Evolutionary conservation across 2,888 invertebrate species (phyloP).

Genomic region (Drosophila parthenogenetica): DNA sequence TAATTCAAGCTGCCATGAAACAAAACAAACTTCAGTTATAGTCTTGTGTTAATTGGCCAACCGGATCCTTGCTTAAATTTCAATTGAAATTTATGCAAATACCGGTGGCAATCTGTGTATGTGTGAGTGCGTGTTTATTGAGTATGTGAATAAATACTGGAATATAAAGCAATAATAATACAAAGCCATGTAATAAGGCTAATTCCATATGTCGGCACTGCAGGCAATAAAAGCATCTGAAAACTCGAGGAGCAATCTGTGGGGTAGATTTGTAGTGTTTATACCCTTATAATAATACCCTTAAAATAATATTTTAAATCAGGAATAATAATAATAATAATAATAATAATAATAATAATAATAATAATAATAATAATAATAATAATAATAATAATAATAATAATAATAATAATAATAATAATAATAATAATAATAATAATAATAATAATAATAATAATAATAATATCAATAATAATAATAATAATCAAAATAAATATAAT

Average conservation of each 20-base stretch:
- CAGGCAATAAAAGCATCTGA: conserved; percentile 28
- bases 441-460: too few species aligned
- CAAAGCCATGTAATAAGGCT: conserved; percentile 53
- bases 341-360: too few species aligned
- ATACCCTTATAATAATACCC: background rate
- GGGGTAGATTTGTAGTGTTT: too few species aligned
- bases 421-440: too few species aligned
- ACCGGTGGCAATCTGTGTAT: conserved; percentile 18
- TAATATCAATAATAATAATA: too few species aligned
- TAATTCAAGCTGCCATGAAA: conserved; percentile 66
- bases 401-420: too few species aligned
- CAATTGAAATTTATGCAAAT: conserved; percentile 61
- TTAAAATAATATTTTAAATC: too few species aligned
- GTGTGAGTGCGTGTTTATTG: conserved; percentile 1
- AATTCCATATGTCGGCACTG: conserved; percentile 46
- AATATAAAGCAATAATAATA: conserved; percentile 34
- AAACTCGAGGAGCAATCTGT: background rate
- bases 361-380: too few species aligned
- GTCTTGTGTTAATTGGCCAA: conserved; percentile 32
- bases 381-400: too few species aligned
- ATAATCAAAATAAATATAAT: too few species aligned
- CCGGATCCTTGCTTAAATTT: conserved; percentile 54
- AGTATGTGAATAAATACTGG: conserved; percentile 24
- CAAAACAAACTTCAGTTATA: conserved; percentile 62
- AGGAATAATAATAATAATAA: too few species aligned